Evolutionary conservation across 2,113 vertebrate genomes (phyloP), one percentile per base, ranked within the genome.

Genomic region (Lagenorhynchus albirostris): DNA sequence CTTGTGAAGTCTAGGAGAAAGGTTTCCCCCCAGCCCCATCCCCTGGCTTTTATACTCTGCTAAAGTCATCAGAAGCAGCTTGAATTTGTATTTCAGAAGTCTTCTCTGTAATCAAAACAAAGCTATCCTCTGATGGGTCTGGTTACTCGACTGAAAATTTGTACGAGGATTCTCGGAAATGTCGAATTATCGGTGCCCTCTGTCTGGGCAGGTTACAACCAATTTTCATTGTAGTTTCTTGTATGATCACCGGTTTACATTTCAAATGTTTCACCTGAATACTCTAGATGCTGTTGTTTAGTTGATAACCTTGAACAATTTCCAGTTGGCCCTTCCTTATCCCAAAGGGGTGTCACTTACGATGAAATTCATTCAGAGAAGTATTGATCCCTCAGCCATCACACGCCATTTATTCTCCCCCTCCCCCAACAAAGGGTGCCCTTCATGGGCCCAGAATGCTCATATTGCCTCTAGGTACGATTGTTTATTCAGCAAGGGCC

Each of bases 351-450:
- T 98, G 97, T 98, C 98, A 97, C 97, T 98, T 98, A 98, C 21
- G 95, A 98, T 98, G 98, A 98, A 98, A 98, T 98, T 97, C 98
- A 98, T 98, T 98, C 98, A 87, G 96, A 98, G 98, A 98, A 98
- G 88, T 98, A 98, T 98, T 96, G 98, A 98, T 98, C 96, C 29
- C 50, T 97, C 93, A 98, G 95, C 96, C 96, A 96, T 97, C 97
- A 97, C 97, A 96, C 88, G 96, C 96, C 95, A 97, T 97, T 98
- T 97, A 93, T 97, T 92, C 84, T 95, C 76, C 79, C 55, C 91
- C 89, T 79, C 38, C 80, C 65, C 86, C 94, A 91, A 97, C 89
- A 98, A 97, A 98, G 50, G 94, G 85, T 95, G 97, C 88, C 85
- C 97, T 97, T 98, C 26, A 0, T 73, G 76, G 96, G 89, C 70